phyloP scores from a whole-genome alignment of 2,888 invertebrate genomes.

The Teinopalpus imperialis region DNA sequence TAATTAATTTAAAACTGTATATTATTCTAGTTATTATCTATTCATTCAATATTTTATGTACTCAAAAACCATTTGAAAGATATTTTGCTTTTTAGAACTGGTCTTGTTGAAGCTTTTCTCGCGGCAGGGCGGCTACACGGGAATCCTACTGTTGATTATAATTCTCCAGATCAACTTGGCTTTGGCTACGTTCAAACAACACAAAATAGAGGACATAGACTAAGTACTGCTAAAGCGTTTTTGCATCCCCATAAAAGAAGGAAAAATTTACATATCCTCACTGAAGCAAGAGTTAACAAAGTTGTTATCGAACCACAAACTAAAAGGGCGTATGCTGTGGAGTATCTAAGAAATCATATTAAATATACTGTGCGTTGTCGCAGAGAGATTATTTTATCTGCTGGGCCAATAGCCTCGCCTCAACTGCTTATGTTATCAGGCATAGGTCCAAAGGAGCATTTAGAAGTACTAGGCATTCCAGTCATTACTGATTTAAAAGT shows the following conservation, averaged over 20 bases:
- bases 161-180: conserved; percentile 83
- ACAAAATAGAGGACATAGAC: conserved; percentile 83
- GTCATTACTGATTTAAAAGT: conserved; percentile 84
- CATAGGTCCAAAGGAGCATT: conserved; percentile 80
- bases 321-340: conserved; percentile 86
- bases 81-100: no score
- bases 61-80: no score
- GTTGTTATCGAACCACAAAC: conserved; percentile 74
- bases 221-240: conserved; percentile 86
- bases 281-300: conserved; percentile 66
- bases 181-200: conserved; percentile 79
- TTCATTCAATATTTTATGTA: no score
- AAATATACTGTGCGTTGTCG: conserved; percentile 81
- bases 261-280: conserved; percentile 82
- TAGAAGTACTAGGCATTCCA: conserved; percentile 81
- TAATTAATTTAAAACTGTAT: no score
- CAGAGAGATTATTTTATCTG: conserved; percentile 92
- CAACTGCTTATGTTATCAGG: conserved; percentile 96
- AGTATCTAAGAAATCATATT: conserved; percentile 82
- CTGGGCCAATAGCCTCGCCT: conserved; percentile 93
- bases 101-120: conserved; percentile 79
- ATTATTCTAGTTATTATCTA: no score
- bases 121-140: conserved; percentile 82
- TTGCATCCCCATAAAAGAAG: conserved; percentile 83
- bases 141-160: conserved; percentile 82